Evolutionary conservation across 37 sponge, comb jelly and placozoan genomes (phyloP).

Genomic region (Trichoplax adhaerens): DNA sequence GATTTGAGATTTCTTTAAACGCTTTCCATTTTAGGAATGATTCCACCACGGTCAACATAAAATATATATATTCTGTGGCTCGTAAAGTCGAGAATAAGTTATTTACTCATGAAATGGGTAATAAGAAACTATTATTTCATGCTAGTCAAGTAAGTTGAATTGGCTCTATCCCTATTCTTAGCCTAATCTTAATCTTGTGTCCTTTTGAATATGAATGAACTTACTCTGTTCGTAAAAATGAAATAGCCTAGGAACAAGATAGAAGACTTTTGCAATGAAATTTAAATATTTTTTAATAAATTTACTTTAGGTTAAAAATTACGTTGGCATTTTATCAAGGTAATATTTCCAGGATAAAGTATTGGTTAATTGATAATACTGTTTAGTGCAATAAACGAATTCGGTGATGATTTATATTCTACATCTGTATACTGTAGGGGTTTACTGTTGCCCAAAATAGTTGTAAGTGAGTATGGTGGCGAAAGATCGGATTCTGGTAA

Average conservation of each 20-base stretch:
- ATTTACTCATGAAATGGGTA: conserved; percentile 53
- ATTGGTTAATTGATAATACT: conserved; percentile 4
- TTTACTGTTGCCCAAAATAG: conserved; percentile 79
- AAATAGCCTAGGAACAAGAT: background rate
- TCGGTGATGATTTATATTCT: background rate
- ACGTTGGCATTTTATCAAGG: conserved; percentile 83
- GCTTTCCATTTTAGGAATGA: background rate
- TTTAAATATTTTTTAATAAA: background rate
- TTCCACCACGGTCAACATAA: conserved; percentile 4
- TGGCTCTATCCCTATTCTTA: no score
- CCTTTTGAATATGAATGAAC: background rate
- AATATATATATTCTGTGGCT: conserved; percentile 25
- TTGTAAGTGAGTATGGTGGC: conserved; percentile 83
- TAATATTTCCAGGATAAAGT: conserved; percentile 3
- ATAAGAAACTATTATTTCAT: conserved; percentile 71
- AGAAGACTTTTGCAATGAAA: background rate
- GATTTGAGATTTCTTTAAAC: background rate
- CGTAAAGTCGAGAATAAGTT: conserved; percentile 53
- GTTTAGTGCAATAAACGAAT: background rate
- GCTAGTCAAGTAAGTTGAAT: conserved; percentile 30
- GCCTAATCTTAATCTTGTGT: no score
- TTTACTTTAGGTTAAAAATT: conserved; percentile 25
- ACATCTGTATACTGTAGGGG: conserved; percentile 35
- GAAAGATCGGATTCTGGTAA: conserved; percentile 75
- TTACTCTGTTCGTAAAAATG: background rate